phyloP scores from a whole-genome alignment of 2,113 vertebrate genomes.

The Lagenorhynchus albirostris region DNA sequence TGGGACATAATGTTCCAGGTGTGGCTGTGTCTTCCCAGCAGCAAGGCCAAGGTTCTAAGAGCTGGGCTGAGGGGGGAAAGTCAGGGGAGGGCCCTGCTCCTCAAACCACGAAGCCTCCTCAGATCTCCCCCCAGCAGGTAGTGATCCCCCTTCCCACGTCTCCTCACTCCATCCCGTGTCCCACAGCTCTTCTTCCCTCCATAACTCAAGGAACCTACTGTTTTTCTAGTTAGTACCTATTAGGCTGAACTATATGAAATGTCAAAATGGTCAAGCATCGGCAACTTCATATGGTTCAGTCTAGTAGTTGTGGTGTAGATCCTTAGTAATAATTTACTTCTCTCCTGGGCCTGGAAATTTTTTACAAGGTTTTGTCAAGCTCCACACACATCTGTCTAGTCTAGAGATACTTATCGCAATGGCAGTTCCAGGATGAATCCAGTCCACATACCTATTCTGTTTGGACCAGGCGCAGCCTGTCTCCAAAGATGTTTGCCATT shows the following conservation, averaged over 20 bases:
- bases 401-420: accelerated
- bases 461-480: accelerated
- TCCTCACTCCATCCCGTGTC: too few relatives aligned
- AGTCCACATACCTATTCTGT: background rate
- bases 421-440: background rate
- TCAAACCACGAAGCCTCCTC: background rate
- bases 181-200: background rate
- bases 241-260: background rate
- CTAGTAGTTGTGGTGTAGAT: background rate
- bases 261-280: background rate
- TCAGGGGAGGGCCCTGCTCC: background rate
- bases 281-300: background rate
- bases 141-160: accelerated
- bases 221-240: background rate
- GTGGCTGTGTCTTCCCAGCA: background rate
- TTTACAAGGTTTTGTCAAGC: background rate
- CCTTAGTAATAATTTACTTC: background rate
- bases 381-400: background rate
- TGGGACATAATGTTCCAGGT: background rate
- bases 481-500: background rate
- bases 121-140: too few relatives aligned
- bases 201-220: background rate
- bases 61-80: background rate
- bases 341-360: background rate
- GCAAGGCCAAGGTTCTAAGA: background rate